Base-by-base conservation (phyloP, 1,140 invertebrate species). In the Drosophila fuyamai region DNA sequence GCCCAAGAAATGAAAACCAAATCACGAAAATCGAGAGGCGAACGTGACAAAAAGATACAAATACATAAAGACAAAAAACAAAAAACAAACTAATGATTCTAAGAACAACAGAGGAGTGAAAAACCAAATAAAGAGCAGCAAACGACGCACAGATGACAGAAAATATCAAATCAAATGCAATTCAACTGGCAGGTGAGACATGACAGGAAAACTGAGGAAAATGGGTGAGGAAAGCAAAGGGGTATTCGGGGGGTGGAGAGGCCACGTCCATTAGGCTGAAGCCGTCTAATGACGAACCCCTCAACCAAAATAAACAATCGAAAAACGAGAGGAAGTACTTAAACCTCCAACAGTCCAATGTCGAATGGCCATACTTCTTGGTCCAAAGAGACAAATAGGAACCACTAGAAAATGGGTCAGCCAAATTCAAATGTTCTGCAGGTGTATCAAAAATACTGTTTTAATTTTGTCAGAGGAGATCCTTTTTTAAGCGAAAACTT, bases 81-180 rank as follows among this genome's bases (percentile, higher is more conserved):
- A 53, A 53, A 27, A 43, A 35, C 43, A 74, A 60, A 65, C 71
- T 55, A 76, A 80, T 63, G 41, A 48, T 55, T 79, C 57, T 35
- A 53, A 43, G 41, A 75, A 76, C 41, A 53, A 60, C 54, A 76
- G 41, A 43, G 44, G 38, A 55, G 58, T 56, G 10, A 43, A 62
- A 65, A 73, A 29, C 23, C 18, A 13, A 50, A 23, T 27, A 57
- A 60, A 58, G 16, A 55, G 38, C 40, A 71, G 29, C 66, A 35
- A 60, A 44, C 55, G 47, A 72, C 67, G 68, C 67, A 73, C 70
- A 46, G 51, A 66, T 56, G 60, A 75, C 71, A 63, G 43, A 57
- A 83, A 82, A 83, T 83, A 80, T 73, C 57, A 81, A 80, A 84
- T 85, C 72, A 83, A 83, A 83, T 84, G 77, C 77, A 81, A 81